Percentiles rank a stretch among this genome's conserved stretches.
Conservation (phyloP, 1,140 invertebrate genomes). For the Neodiprion lecontei region DNA sequence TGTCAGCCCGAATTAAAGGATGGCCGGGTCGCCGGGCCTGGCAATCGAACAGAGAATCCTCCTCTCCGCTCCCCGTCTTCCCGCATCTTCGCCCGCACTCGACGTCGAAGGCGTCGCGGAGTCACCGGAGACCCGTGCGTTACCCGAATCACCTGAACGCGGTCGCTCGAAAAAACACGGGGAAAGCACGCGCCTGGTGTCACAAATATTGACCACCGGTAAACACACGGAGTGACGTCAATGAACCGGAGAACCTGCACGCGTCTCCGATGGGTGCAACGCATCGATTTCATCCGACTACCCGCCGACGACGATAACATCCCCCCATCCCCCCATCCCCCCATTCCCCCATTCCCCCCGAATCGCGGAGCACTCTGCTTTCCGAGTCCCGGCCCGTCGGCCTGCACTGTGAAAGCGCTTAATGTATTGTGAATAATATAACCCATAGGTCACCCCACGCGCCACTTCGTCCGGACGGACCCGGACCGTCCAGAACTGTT, state of each 20-base stretch:
- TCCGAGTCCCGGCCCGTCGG: constrained; percentile 28
- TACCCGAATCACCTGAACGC: background rate
- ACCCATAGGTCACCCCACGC: constrained; percentile 47
- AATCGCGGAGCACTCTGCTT: constrained; percentile 9
- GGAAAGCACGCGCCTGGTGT: background rate
- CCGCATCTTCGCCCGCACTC: constrained; percentile 1
- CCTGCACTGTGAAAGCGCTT: constrained; percentile 48
- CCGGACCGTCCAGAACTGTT: constrained; percentile 11
- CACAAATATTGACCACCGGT: constrained; percentile 32
- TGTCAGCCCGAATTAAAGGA: constrained; percentile 63
- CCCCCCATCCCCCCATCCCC: background rate
- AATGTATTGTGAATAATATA: constrained; percentile 59
- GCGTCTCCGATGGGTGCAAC: background rate
- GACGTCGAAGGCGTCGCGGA: constrained; percentile 18
- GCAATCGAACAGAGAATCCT: constrained; percentile 30
- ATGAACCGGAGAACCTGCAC: no score
- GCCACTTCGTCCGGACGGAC: constrained; percentile 22
- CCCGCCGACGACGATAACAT: background rate
- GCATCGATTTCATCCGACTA: constrained; percentile 14
- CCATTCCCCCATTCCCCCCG: background rate
- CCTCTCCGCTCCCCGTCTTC: constrained; percentile 18
- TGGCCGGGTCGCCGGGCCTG: constrained; percentile 48
- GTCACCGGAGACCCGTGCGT: constrained; percentile 33
- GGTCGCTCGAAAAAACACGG: background rate
- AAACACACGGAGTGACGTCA: background rate